Evolutionary conservation across 2,113 vertebrate species (phyloP).

Genomic region (Pristiophorus japonicus): DNA sequence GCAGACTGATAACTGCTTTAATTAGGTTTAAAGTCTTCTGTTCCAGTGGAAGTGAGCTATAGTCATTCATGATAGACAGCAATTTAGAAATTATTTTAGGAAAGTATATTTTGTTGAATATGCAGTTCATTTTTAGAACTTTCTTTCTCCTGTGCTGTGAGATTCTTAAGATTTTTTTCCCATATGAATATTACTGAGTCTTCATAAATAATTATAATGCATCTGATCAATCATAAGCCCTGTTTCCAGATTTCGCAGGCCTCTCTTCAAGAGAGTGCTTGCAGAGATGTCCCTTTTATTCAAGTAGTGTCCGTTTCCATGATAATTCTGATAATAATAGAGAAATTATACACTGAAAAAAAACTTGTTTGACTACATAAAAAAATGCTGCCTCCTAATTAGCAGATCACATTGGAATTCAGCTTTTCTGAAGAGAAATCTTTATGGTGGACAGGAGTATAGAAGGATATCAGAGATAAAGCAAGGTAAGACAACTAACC

Average conservation of each 20-base stretch:
- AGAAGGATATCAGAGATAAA: not conserved
- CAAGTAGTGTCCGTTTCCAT: not conserved
- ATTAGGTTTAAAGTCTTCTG: not conserved
- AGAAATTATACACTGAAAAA: not conserved
- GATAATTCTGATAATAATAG: not conserved
- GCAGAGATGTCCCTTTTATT: not conserved
- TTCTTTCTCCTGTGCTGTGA: not conserved
- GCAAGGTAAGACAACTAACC: too few species aligned
- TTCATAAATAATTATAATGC: too few species aligned
- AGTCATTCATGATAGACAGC: not conserved
- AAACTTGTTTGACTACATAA: not conserved
- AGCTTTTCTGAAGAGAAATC: not conserved
- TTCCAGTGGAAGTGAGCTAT: not conserved
- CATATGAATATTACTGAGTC: not conserved
- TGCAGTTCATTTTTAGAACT: not conserved
- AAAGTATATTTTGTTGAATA: not conserved
- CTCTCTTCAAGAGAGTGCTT: too few species aligned
- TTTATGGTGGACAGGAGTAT: not conserved
- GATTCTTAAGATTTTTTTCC: not conserved
- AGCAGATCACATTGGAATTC: not conserved
- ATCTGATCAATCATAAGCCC: too few species aligned
- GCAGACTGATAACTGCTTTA: not conserved
- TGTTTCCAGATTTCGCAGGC: not conserved
- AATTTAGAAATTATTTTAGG: not conserved
- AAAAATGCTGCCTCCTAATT: not conserved